These are phyloP conservation scores for Heteropelma amictum DNA, from an alignment of 2,888 invertebrate species.

Conservation along the genomic window DNA sequence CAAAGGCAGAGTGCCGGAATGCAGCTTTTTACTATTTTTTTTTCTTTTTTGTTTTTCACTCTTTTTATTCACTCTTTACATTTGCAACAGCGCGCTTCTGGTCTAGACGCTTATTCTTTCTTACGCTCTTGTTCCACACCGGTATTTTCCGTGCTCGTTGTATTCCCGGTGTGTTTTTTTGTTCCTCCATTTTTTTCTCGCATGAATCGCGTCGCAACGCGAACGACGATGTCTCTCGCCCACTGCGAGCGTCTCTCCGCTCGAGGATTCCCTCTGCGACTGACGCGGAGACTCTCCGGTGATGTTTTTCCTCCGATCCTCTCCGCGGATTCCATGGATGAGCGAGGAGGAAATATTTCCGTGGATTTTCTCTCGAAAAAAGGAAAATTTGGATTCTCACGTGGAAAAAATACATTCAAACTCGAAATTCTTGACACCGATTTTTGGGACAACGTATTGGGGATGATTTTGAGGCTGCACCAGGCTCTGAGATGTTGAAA, in stretches of 20 bases:
- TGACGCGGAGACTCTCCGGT: constrained; percentile 19
- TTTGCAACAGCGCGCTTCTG: constrained; percentile 24
- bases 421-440: too few species aligned
- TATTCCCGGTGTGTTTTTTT: background rate
- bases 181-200: constrained; percentile 24
- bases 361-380: constrained; percentile 1
- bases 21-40: constrained; percentile 2
- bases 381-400: background rate
- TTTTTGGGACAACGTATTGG: too few species aligned
- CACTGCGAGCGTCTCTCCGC: constrained; percentile 5
- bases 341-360: too few species aligned
- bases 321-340: constrained; percentile 27
- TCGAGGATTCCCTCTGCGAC: constrained; percentile 30
- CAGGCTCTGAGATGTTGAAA: too few species aligned
- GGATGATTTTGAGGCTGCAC: too few species aligned
- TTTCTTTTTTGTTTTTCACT: constrained; percentile 7
- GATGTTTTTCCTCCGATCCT: constrained; percentile 37
- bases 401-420: too few species aligned
- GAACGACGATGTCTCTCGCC: constrained; percentile 32
- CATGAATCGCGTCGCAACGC: constrained; percentile 35
- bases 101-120: constrained; percentile 43
- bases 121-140: constrained; percentile 39
- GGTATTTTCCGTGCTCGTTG: constrained; percentile 25
- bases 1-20: background rate
- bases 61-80: constrained; percentile 5